phyloP scores from a whole-genome alignment of 2,113 vertebrate species.

The Hylia prasina region DNA sequence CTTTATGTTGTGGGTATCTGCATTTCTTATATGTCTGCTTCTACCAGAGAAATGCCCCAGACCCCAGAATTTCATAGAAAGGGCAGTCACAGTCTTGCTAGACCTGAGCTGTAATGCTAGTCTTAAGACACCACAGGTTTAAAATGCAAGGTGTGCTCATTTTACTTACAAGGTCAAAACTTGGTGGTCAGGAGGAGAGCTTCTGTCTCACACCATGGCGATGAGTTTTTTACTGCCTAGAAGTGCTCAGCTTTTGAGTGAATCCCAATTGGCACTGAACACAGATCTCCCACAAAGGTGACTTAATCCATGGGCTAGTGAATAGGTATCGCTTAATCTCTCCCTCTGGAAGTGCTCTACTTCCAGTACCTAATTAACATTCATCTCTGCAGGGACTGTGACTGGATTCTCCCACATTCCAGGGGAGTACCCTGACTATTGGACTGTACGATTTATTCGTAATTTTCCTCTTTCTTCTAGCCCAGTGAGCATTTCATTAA shows the following conservation, averaged over 20 bases:
- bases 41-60: background rate
- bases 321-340: background rate
- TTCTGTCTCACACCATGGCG: background rate
- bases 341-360: background rate
- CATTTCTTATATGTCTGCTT: background rate
- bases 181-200: background rate
- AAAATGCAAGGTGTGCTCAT: background rate
- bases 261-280: background rate
- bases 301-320: background rate
- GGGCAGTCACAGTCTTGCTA: background rate
- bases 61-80: background rate
- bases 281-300: background rate
- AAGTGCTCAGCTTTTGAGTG: rapidly evolving
- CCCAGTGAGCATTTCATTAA: background rate
- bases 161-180: background rate
- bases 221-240: background rate
- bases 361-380: background rate
- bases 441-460: slow-evolving; percentile 24
- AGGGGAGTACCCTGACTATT: slow-evolving; percentile 3
- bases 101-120: background rate
- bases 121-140: background rate
- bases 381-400: background rate
- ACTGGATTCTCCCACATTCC: slow-evolving; percentile 15
- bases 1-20: background rate
- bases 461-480: background rate